phyloP scores from a whole-genome alignment of 2,113 vertebrate species.

The Paratilapia polleni region DNA sequence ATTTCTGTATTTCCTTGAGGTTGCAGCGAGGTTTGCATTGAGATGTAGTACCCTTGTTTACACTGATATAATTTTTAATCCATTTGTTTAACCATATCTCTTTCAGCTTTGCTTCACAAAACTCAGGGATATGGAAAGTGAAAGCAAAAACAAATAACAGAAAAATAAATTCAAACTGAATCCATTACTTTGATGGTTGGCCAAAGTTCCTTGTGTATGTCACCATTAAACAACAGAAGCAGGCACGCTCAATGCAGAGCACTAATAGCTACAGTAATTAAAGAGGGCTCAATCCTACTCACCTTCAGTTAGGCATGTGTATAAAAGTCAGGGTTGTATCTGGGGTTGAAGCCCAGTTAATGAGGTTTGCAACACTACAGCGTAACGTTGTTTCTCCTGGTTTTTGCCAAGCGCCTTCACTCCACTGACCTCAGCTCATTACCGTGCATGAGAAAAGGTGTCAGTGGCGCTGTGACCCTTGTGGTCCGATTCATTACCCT shows the following conservation, averaged over 20 bases:
- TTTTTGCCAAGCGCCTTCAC: constrained; percentile 11
- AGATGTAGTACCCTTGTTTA: background rate
- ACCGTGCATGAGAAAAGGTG: constrained; percentile 38
- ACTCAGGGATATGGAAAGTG: background rate
- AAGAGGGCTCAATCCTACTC: constrained; percentile 26
- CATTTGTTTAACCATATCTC: background rate
- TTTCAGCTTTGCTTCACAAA: background rate
- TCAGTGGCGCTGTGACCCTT: constrained; percentile 36
- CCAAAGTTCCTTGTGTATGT: background rate
- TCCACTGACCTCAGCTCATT: constrained; percentile 58
- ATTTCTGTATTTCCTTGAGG: background rate
- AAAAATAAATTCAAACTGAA: background rate
- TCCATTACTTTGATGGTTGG: background rate
- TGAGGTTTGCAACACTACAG: constrained; percentile 48
- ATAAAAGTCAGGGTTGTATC: constrained; percentile 13
- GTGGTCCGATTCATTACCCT: constrained; percentile 64
- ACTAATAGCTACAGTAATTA: constrained; percentile 55
- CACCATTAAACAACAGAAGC: background rate
- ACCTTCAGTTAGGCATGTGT: constrained; percentile 15
- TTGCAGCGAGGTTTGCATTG: background rate
- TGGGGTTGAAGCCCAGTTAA: constrained; percentile 49
- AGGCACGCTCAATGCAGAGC: background rate
- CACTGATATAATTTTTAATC: background rate
- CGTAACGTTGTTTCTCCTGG: background rate
- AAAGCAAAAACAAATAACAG: background rate